Evolutionary conservation across 2,888 invertebrate species (phyloP), one percentile per base, ranked within the genome.

Genomic region (Camptogramma bilineatum): DNA sequence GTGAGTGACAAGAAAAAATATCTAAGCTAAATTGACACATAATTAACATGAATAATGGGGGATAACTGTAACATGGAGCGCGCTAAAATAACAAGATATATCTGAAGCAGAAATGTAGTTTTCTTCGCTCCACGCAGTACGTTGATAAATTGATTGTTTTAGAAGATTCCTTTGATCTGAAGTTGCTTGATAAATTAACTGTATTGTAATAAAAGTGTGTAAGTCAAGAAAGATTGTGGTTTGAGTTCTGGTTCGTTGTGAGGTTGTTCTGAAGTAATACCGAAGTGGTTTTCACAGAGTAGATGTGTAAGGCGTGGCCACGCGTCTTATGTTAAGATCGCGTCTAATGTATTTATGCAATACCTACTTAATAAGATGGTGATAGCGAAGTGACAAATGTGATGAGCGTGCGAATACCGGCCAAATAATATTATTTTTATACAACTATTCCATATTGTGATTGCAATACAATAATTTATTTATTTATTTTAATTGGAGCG

Each of bases 401-500:
- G 78, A 78, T 74, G 64, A 63, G 63, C 69, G 72, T 71, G 72
- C 69, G 73, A 66, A 66, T 68, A 68, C 78, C 77, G 76, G 80
- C 78, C 81, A 75, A 64, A 66, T 52, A 59, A 67, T 65, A 65
- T 69, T 87, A 87, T 87, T 87, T 87, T 87, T 87, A 80, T 87
- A 87, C 79, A 76, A 72, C 77, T 76, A 79, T 85, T 86, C 85
- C 80, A 83, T 79, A 81, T 76, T 83, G 83, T 84, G 83, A 88
- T 85, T 76, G 79, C 65, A 81, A 79, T 81, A 85, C 84, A 84
- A 84, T 86, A 85, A 84, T 76, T 82, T 78, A 77, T 73, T 85
- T 88, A 89, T 90, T 90, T 87, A 88, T 88, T 66, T 83, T 81
- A 82, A 78, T 69, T 69, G 82, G 84, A 84, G 83, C 84, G 83